Percentiles rank a stretch among this genome's conserved stretches.
These are phyloP conservation scores for Rhadina sibilatrix DNA, from an alignment of 2,113 vertebrate species.

Conservation along the genomic window DNA sequence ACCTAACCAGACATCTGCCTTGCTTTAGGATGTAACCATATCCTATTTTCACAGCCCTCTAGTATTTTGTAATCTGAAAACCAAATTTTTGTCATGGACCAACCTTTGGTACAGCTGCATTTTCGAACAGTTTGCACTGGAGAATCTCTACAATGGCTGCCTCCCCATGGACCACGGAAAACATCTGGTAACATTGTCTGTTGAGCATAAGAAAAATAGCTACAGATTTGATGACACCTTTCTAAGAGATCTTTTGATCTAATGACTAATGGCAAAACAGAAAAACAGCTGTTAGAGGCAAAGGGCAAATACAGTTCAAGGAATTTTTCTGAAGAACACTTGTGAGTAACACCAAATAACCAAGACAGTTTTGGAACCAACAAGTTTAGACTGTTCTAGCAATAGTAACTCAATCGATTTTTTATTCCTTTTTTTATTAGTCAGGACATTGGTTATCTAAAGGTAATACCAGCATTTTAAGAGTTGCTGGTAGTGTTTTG, in stretches of 20 bases:
- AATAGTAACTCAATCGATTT: neutral
- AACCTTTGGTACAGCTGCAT: conserved; percentile 89
- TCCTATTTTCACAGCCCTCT: neutral
- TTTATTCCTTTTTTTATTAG: neutral
- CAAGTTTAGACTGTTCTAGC: neutral
- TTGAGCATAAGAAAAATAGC: conserved; percentile 43
- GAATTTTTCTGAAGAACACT: neutral
- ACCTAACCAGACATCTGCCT: neutral
- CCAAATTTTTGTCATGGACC: neutral
- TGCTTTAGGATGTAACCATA: neutral
- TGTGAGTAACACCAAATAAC: neutral
- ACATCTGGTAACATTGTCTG: conserved; percentile 98
- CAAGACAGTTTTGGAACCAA: neutral
- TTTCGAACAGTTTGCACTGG: conserved; percentile 88
- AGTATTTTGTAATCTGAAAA: neutral
- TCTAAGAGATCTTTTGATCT: neutral
- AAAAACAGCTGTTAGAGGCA: neutral
- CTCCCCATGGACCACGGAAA: conserved; percentile 92
- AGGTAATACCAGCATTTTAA: neutral
- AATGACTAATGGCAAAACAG: neutral
- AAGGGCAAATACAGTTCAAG: neutral
- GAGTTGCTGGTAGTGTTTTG: neutral
- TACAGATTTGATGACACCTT: neutral
- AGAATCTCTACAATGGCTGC: conserved; percentile 91
- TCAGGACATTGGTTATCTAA: neutral